A percentile compares a stretch with the other conserved stretches of the same genome.
Conservation (phyloP, 2,113 vertebrate species). For the Oryctolagus cuniculus region DNA sequence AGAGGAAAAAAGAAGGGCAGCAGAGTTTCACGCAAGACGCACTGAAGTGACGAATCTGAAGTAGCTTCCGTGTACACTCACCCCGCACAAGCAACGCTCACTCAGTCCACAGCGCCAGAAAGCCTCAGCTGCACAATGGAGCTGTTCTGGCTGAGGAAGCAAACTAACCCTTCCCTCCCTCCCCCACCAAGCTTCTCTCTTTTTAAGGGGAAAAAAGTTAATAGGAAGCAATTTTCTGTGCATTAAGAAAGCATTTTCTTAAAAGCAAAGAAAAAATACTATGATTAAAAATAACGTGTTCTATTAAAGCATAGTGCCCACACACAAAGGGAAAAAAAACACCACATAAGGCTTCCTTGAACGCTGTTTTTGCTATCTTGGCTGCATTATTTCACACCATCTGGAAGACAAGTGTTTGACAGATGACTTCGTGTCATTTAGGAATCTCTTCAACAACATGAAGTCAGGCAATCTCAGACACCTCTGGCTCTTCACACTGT, state of each 20-base stretch:
- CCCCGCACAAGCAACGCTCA: constrained; percentile 57
- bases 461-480: constrained; percentile 42
- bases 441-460: constrained; percentile 47
- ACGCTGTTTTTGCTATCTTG: background rate
- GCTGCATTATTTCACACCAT: constrained; percentile 1
- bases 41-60: constrained; percentile 80
- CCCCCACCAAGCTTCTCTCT: background rate
- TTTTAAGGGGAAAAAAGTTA: constrained; percentile 58
- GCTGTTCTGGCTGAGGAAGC: constrained; percentile 67
- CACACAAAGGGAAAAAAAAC: constrained; percentile 55
- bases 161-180: background rate
- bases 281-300: constrained; percentile 68
- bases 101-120: constrained; percentile 34
- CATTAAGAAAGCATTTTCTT: constrained; percentile 74
- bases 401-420: constrained; percentile 45
- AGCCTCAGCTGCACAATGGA: constrained; percentile 36
- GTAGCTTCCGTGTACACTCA: constrained; percentile 65
- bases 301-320: constrained; percentile 73
- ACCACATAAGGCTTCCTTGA: constrained; percentile 65
- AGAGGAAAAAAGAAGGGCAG: constrained; percentile 68
- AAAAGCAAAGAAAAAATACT: constrained; percentile 62
- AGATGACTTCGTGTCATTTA: constrained; percentile 53
- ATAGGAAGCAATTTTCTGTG: constrained; percentile 70
- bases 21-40: constrained; percentile 51
- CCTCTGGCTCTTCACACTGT: constrained; percentile 58